Conservation (phyloP, 2,113 vertebrate species). For the Eudyptes chrysolophus region DNA sequence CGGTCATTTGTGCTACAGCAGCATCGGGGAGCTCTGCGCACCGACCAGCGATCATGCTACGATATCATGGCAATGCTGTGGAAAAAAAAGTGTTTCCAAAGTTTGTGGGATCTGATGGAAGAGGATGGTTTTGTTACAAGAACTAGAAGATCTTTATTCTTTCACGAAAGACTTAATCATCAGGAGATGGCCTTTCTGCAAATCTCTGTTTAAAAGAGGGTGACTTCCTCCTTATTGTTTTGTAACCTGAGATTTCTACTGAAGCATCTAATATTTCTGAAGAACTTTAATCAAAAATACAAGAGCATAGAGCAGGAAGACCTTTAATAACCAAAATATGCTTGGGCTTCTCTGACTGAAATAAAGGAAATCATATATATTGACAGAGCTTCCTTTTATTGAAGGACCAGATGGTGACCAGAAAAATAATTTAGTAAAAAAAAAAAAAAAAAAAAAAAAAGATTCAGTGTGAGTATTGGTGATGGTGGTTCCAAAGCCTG, state of each 20-base stretch:
- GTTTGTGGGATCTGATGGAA: background rate
- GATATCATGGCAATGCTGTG: background rate
- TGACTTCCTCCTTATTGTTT: background rate
- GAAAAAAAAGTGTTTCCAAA: background rate
- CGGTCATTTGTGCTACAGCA: background rate
- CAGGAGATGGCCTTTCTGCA: background rate
- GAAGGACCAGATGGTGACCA: background rate
- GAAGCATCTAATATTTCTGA: constrained; percentile 2
- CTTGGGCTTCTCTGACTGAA: background rate
- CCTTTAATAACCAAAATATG: background rate
- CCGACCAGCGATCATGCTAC: accelerated
- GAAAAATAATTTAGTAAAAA: background rate
- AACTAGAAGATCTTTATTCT: background rate
- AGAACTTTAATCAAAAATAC: constrained; percentile 9
- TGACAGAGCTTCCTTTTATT: background rate
- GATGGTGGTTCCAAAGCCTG: background rate
- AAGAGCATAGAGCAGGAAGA: background rate
- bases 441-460: background rate
- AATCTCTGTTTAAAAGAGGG: background rate
- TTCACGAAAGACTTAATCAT: background rate
- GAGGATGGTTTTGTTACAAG: background rate
- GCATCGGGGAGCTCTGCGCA: background rate
- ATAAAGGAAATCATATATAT: background rate
- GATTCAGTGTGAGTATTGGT: background rate
- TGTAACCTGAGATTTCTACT: background rate